phyloP scores from a whole-genome alignment of 1,140 invertebrate genomes.

The Leptestheria dahalacensis region DNA sequence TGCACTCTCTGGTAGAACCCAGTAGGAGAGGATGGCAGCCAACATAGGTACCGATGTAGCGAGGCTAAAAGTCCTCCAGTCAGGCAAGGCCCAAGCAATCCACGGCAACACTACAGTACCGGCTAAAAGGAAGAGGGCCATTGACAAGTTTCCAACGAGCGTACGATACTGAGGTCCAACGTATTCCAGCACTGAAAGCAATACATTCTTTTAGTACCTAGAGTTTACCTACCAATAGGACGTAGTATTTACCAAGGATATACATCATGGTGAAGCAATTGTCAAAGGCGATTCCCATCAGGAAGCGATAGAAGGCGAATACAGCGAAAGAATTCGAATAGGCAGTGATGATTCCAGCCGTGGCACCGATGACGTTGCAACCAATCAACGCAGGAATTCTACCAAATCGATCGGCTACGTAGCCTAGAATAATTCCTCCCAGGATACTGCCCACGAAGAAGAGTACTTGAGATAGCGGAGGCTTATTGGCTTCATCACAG shows the following conservation, averaged over 20 bases:
- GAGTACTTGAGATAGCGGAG: slow-evolving; percentile 34
- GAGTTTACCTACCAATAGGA: too few species aligned
- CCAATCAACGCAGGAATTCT: slow-evolving; percentile 31
- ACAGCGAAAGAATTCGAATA: slow-evolving; percentile 31
- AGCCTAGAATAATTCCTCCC: slow-evolving; percentile 33
- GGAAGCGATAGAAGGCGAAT: slow-evolving; percentile 36
- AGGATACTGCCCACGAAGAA: slow-evolving; percentile 35
- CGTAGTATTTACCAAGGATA: slow-evolving; percentile 36
- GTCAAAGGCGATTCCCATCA: slow-evolving; percentile 42
- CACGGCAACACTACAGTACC: slow-evolving; percentile 40
- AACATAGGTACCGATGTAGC: slow-evolving; percentile 34
- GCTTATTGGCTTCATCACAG: slow-evolving; percentile 33
- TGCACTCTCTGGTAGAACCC: slow-evolving; percentile 21
- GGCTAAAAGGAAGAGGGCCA: slow-evolving; percentile 41
- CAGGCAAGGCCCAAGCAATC: slow-evolving; percentile 33
- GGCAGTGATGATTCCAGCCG: slow-evolving; percentile 27
- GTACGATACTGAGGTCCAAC: slow-evolving; percentile 39
- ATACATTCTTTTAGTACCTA: background rate
- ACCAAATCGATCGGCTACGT: slow-evolving; percentile 35
- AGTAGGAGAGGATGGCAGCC: slow-evolving; percentile 15
- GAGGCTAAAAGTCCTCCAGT: slow-evolving; percentile 38
- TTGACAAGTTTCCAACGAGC: slow-evolving; percentile 39
- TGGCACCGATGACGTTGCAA: slow-evolving; percentile 20
- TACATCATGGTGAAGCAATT: slow-evolving; percentile 46
- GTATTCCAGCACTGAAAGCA: slow-evolving; percentile 38